These are phyloP conservation scores for Drosophila sucinea DNA, from an alignment of 1,140 invertebrate species.

Conservation along the genomic window DNA sequence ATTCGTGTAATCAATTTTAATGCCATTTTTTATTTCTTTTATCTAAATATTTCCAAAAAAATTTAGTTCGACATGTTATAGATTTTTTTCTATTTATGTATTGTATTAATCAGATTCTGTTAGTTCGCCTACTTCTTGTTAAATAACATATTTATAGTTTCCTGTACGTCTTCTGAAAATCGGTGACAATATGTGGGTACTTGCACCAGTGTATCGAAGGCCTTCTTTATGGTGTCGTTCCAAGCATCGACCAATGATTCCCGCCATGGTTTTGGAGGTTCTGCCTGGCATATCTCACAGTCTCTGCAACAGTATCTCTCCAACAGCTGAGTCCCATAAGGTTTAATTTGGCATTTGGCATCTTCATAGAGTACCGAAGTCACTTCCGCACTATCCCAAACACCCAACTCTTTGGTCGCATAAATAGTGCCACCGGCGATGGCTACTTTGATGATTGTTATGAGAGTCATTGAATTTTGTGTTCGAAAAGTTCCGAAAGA, in stretches of 20 bases:
- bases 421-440: constrained; percentile 31
- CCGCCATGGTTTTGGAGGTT: constrained; percentile 30
- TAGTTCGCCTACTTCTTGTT: not conserved
- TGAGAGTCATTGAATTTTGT: constrained; percentile 23
- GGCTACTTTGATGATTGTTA: constrained; percentile 26
- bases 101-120: not conserved
- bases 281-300: not conserved
- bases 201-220: constrained; percentile 4
- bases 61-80: not conserved
- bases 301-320: constrained; percentile 23
- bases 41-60: not conserved
- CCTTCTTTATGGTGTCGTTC: constrained; percentile 41
- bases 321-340: constrained; percentile 17
- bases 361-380: not conserved
- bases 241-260: constrained; percentile 40
- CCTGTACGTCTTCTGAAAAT: constrained; percentile 25
- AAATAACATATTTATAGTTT: not conserved
- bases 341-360: constrained; percentile 24
- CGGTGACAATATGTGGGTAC: constrained; percentile 16
- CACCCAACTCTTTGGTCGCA: constrained; percentile 26
- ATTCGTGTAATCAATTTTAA: constrained; percentile 25
- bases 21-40: constrained; percentile 27
- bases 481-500: not conserved
- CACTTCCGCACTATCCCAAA: constrained; percentile 28
- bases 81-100: not conserved